Evolutionary conservation across 2,888 invertebrate species (phyloP).

Genomic region (Ornithoptera alexandrae): DNA sequence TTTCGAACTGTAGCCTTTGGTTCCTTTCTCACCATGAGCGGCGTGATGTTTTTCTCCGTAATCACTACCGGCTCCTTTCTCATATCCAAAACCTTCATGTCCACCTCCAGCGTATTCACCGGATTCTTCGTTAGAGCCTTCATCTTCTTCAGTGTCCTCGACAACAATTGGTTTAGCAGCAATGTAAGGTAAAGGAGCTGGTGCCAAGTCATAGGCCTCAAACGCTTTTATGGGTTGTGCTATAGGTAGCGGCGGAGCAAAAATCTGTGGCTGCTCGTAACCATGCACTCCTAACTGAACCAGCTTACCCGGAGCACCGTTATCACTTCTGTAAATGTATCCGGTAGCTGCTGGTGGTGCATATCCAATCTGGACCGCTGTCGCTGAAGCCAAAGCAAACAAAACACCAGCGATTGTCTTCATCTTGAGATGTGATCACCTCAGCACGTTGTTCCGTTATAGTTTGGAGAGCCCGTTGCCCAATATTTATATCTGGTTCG

Average conservation of each 20-base stretch:
- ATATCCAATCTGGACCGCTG: slow-evolving; percentile 61
- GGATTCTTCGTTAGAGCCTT: slow-evolving; percentile 51
- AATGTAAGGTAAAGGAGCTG: slow-evolving; percentile 62
- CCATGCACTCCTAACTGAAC: slow-evolving; percentile 64
- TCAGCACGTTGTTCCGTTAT: slow-evolving; percentile 61
- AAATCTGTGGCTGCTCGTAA: slow-evolving; percentile 56
- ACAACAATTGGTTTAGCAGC: slow-evolving; percentile 57
- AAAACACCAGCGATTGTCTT: slow-evolving; percentile 52
- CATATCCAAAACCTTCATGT: slow-evolving; percentile 43
- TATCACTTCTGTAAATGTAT: slow-evolving; percentile 76
- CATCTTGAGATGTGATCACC: slow-evolving; percentile 66
- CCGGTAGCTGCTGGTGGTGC: slow-evolving; percentile 75
- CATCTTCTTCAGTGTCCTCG: slow-evolving; percentile 59
- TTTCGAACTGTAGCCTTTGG: slow-evolving; percentile 76
- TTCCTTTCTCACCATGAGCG: slow-evolving; percentile 78
- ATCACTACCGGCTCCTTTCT: slow-evolving; percentile 71
- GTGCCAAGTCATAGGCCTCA: slow-evolving; percentile 57
- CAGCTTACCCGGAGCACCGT: slow-evolving; percentile 70
- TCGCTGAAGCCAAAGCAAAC: slow-evolving; percentile 48
- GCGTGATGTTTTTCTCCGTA: slow-evolving; percentile 72
- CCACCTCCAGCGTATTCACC: slow-evolving; percentile 40
- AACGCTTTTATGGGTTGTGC: slow-evolving; percentile 50
- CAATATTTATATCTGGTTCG: slow-evolving; percentile 74
- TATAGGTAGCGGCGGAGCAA: slow-evolving; percentile 52
- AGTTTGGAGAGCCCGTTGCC: slow-evolving; percentile 67